Evolutionary conservation across 1,140 invertebrate species (phyloP).

Genomic region (Drosophila saltans): DNA sequence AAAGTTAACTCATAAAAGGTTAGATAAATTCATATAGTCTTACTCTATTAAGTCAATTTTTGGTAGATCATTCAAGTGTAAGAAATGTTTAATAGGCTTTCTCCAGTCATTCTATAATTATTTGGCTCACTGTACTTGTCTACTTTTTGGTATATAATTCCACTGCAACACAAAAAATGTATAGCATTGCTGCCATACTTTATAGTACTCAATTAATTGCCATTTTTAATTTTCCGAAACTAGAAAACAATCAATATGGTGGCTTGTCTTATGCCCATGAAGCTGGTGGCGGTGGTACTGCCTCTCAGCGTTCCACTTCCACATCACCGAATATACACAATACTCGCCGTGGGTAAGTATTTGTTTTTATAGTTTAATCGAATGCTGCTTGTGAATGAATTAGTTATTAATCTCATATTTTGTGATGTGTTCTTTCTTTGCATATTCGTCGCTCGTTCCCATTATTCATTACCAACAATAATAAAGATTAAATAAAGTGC

Average conservation of each 20-base stretch:
- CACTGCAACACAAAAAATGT: conserved; percentile 28
- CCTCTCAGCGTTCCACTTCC: conserved; percentile 69
- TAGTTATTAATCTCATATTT: conserved; percentile 23
- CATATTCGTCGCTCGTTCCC: conserved; percentile 21
- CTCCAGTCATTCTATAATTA: conserved; percentile 10
- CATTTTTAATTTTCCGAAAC: neutral
- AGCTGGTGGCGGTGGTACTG: conserved; percentile 19
- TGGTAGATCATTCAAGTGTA: neutral
- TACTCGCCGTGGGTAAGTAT: conserved; percentile 76
- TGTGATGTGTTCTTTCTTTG: conserved; percentile 50
- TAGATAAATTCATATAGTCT: too few relatives aligned
- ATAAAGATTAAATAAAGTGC: conserved; percentile 64
- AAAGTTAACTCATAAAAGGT: too few relatives aligned
- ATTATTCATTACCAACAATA: conserved; percentile 12
- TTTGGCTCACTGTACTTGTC: conserved; percentile 26
- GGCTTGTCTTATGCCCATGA: conserved; percentile 66
- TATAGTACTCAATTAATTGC: neutral
- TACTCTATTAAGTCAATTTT: too few relatives aligned
- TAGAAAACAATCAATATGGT: conserved; percentile 72
- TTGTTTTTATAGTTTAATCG: neutral
- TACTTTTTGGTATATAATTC: conserved; percentile 27
- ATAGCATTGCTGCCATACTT: neutral
- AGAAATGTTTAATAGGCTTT: neutral
- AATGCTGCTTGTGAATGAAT: conserved; percentile 17
- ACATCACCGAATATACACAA: conserved; percentile 77